phyloP scores from a whole-genome alignment of 2,113 vertebrate genomes.

The Zingel zingel region DNA sequence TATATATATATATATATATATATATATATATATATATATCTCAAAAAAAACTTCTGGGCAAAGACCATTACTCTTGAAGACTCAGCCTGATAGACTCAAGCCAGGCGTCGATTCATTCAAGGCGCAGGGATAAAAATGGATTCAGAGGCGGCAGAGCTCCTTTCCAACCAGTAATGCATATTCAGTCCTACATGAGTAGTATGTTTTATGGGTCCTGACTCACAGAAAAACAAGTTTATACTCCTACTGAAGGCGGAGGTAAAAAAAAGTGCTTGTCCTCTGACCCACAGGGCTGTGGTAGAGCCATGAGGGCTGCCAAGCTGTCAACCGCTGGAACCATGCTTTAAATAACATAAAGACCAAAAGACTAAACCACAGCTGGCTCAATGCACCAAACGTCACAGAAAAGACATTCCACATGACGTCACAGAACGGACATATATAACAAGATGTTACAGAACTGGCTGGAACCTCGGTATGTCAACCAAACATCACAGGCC shows the following conservation, averaged over 20 bases:
- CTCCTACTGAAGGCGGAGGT: constrained; percentile 16
- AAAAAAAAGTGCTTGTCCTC: constrained; percentile 8
- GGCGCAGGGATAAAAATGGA: constrained; percentile 1
- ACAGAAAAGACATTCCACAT: constrained; percentile 25
- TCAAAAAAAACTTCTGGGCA: background rate
- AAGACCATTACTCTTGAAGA: background rate
- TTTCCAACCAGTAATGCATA: background rate
- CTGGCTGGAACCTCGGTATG: background rate
- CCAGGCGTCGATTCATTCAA: background rate
- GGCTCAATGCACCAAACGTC: constrained; percentile 40
- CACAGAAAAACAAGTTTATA: background rate
- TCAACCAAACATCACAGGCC: background rate
- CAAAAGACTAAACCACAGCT: constrained; percentile 50
- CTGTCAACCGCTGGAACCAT: constrained; percentile 40
- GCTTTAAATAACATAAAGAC: constrained; percentile 64
- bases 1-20: too few relatives aligned
- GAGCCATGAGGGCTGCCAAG: constrained; percentile 33
- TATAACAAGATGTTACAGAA: background rate
- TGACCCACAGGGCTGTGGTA: constrained; percentile 9
- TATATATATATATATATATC: too few relatives aligned
- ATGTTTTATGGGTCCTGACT: constrained; percentile 13
- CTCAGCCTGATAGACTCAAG: background rate
- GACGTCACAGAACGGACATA: constrained; percentile 12
- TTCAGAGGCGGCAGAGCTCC: background rate
- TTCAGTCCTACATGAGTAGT: background rate